Evolutionary conservation across 2,797 vertebrate genomes (phyloP).

Genomic region (Sylvilagus floridanus): DNA sequence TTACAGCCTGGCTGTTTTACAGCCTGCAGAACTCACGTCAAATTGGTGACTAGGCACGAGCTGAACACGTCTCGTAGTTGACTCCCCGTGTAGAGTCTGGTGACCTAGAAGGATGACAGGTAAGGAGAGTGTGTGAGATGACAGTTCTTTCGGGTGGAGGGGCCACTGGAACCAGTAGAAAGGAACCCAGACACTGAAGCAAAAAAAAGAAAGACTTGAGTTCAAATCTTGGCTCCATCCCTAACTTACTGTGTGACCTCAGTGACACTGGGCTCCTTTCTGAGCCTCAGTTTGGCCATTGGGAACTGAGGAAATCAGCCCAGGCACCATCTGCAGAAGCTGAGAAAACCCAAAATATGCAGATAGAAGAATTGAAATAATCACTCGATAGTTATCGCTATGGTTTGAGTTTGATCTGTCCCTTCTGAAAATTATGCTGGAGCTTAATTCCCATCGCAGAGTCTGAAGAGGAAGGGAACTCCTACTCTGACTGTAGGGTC

Average conservation of each 20-base stretch:
- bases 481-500: too few relatives aligned
- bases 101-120: constrained; percentile 53
- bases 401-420: too few relatives aligned
- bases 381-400: background rate
- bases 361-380: background rate
- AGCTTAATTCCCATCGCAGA: too few relatives aligned
- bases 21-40: constrained; percentile 68
- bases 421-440: too few relatives aligned
- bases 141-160: background rate
- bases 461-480: too few relatives aligned
- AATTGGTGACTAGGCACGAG: constrained; percentile 67
- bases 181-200: background rate
- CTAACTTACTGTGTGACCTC: background rate
- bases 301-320: background rate
- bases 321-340: background rate
- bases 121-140: background rate
- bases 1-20: background rate
- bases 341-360: background rate
- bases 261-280: background rate
- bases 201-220: background rate
- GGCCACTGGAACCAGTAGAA: background rate
- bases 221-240: background rate
- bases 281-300: constrained; percentile 21
- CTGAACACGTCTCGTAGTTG: constrained; percentile 9
- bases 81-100: constrained; percentile 62